These are phyloP conservation scores for Neoascia interrupta DNA, from an alignment of 2,888 invertebrate genomes.

Conservation along the genomic window DNA sequence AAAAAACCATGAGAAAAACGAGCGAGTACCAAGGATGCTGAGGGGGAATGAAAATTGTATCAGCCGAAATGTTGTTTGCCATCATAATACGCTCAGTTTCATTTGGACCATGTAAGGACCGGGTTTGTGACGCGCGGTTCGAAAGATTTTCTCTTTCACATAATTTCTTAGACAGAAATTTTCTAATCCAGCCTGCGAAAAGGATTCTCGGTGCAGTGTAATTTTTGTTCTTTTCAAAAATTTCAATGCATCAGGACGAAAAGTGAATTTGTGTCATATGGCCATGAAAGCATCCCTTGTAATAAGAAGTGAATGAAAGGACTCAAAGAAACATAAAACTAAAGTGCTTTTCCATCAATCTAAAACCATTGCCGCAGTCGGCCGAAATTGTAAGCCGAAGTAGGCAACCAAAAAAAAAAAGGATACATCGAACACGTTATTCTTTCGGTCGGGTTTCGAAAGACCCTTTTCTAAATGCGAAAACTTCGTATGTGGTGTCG, in stretches of 20 bases:
- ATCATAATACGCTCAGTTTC: slow-evolving; percentile 68
- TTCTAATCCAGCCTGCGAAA: too few relatives aligned
- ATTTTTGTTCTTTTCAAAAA: too few relatives aligned
- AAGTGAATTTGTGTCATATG: too few relatives aligned
- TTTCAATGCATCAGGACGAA: too few relatives aligned
- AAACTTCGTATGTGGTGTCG: slow-evolving; percentile 46
- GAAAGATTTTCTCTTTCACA: slow-evolving; percentile 9
- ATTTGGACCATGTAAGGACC: slow-evolving; percentile 67
- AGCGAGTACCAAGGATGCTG: slow-evolving; percentile 55
- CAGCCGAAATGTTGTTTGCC: slow-evolving; percentile 64
- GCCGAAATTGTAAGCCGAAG: slow-evolving; percentile 1
- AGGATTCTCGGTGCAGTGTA: too few relatives aligned
- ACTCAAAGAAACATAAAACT: neutral
- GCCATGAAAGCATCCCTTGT: too few relatives aligned
- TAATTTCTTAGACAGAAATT: neutral
- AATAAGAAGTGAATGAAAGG: too few relatives aligned
- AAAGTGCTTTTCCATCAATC: slow-evolving; percentile 7
- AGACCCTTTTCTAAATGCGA: slow-evolving; percentile 50
- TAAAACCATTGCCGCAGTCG: too few relatives aligned
- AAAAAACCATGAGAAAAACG: slow-evolving; percentile 12
- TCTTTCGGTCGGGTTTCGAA: slow-evolving; percentile 9
- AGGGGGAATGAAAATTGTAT: slow-evolving; percentile 63
- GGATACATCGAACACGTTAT: slow-evolving; percentile 18
- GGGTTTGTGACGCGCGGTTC: slow-evolving; percentile 65
- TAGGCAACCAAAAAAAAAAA: slow-evolving; percentile 11